phyloP scores from a whole-genome alignment of 2,888 invertebrate species.

The Pollenia griseotomentosa region DNA sequence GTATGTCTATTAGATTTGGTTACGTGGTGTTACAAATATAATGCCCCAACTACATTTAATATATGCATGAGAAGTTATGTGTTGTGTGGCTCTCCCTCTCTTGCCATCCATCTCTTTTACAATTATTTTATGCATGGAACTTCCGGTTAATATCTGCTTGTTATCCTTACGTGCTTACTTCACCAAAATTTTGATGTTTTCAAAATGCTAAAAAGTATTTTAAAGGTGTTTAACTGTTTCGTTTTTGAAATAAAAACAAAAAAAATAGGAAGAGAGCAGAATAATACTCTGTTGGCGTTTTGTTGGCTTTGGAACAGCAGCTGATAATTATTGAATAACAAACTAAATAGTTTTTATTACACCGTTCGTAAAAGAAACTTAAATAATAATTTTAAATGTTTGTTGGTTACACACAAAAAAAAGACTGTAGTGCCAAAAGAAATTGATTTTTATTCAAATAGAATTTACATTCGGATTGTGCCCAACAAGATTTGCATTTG shows the following conservation, averaged over 20 bases:
- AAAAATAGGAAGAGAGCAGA: neutral
- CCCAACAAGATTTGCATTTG: no score
- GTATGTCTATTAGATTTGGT: constrained; percentile 40
- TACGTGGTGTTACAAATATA: constrained; percentile 33
- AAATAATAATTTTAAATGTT: constrained; percentile 31
- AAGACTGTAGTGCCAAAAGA: no score
- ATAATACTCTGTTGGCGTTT: constrained; percentile 2
- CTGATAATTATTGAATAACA: constrained; percentile 41
- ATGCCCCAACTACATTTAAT: neutral
- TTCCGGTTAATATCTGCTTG: constrained; percentile 27
- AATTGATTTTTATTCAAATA: no score
- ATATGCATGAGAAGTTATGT: neutral
- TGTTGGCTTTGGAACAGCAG: constrained; percentile 1
- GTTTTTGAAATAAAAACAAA: neutral
- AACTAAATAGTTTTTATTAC: constrained; percentile 30
- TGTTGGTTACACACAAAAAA: no score
- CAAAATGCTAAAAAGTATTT: neutral
- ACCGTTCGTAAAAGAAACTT: constrained; percentile 5
- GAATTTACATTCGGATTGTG: no score
- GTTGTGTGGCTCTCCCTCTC: neutral
- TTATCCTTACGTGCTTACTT: constrained; percentile 43
- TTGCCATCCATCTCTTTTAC: neutral
- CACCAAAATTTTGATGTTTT: constrained; percentile 3
- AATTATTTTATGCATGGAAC: neutral
- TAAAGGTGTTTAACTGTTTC: constrained; percentile 11